A percentile compares a stretch with the other conserved stretches of the same genome.
Evolutionary conservation across 2,113 vertebrate species (phyloP).

Genomic region (Callorhinus ursinus): DNA sequence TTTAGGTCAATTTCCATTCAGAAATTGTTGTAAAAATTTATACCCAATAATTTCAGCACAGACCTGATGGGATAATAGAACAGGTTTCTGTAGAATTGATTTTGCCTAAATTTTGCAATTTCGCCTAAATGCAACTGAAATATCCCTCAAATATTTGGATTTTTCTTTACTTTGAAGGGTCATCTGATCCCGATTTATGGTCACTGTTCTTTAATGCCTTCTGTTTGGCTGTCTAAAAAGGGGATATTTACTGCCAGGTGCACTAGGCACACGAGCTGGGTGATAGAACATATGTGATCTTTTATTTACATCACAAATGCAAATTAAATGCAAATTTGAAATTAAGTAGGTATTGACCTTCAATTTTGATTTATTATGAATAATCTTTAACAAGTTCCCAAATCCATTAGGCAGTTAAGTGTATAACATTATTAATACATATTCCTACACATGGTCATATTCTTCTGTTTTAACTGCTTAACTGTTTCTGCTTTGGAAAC

Average conservation of each 20-base stretch:
- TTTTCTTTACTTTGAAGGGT: neutral
- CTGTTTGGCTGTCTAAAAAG: neutral
- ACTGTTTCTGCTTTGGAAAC: neutral
- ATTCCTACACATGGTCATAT: neutral
- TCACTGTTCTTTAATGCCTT: neutral
- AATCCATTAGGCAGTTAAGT: neutral
- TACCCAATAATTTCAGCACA: neutral
- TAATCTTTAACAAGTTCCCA: neutral
- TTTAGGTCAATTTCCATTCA: neutral
- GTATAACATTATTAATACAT: neutral
- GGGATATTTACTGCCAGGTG: neutral
- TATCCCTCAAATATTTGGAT: neutral
- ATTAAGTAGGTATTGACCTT: conserved; percentile 30
- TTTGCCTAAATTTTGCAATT: neutral
- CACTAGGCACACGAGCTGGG: neutral
- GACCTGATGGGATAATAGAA: neutral
- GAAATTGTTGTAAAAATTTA: neutral
- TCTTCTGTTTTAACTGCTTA: neutral
- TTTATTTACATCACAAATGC: conserved; percentile 59
- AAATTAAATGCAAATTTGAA: conserved; percentile 62
- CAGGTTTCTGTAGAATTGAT: neutral
- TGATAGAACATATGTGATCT: neutral
- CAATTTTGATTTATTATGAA: conserved; percentile 18
- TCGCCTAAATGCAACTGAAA: neutral
- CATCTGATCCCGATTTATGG: neutral